A percentile compares a stretch with the other conserved stretches of the same genome.
These are phyloP conservation scores for Lophura nycthemera DNA, from an alignment of 2,113 vertebrate species.

Conservation along the genomic window DNA sequence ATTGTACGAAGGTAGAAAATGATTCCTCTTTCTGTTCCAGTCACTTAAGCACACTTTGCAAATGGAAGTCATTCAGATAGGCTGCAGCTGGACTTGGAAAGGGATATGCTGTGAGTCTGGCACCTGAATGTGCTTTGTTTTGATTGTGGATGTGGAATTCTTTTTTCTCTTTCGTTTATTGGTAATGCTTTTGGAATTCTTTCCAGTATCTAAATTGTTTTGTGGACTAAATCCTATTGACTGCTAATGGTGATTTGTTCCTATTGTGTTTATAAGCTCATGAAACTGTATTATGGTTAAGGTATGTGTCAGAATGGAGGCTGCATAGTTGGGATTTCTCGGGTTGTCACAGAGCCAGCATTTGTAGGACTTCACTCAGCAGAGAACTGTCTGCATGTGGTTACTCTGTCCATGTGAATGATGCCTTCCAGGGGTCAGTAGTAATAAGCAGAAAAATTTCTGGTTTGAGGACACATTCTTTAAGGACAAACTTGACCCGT, in stretches of 20 bases:
- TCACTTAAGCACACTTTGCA: not conserved
- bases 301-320: rapidly evolving
- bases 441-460: not conserved
- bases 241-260: not conserved
- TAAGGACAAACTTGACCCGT: not conserved
- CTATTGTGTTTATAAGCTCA: not conserved
- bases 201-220: not conserved
- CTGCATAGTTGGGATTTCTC: not conserved
- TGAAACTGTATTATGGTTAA: not conserved
- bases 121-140: rapidly evolving
- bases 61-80: not conserved
- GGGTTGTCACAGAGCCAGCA: not conserved
- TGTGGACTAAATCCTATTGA: not conserved
- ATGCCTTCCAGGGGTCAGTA: not conserved
- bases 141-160: rapidly evolving
- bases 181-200: not conserved
- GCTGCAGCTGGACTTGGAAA: not conserved
- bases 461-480: not conserved
- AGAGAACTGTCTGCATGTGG: rapidly evolving
- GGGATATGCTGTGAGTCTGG: not conserved
- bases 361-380: not conserved
- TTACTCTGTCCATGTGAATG: not conserved
- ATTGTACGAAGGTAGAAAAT: not conserved
- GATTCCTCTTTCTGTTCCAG: not conserved
- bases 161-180: rapidly evolving